Percentiles rank a stretch among this genome's conserved stretches.
These are phyloP conservation scores for Hirtodrosophila alboralis DNA, from an alignment of 2,888 invertebrate genomes.

Conservation along the genomic window DNA sequence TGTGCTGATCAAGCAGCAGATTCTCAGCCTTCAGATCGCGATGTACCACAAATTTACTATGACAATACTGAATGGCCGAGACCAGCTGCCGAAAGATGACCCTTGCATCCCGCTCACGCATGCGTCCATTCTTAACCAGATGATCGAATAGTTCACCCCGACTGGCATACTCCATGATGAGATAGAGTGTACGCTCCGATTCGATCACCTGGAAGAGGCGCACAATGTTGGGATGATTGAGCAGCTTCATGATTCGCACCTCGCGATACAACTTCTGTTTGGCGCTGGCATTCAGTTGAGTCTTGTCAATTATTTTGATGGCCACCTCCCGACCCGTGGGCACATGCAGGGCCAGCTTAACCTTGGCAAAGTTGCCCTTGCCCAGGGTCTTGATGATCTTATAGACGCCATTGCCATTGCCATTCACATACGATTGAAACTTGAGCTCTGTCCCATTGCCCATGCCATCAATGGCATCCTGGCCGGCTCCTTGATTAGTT, in stretches of 20 bases:
- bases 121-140: constrained; percentile 97
- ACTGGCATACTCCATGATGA: constrained; percentile 99
- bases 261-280: constrained; percentile 97
- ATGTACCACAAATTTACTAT: constrained; percentile 90
- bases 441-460: constrained; percentile 49
- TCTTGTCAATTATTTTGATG: constrained; percentile 99
- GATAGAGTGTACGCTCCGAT: constrained; percentile 99
- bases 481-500: constrained; percentile 23
- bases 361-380: constrained; percentile 99
- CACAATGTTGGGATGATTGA: constrained; percentile 99
- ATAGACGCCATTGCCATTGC: constrained; percentile 95
- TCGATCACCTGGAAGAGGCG: constrained; percentile 99
- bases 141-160: constrained; percentile 99
- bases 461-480: constrained; percentile 58
- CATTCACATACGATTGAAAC: constrained; percentile 60
- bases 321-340: constrained; percentile 99
- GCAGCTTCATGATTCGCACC: constrained; percentile 98
- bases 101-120: constrained; percentile 98
- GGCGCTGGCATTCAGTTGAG: constrained; percentile 98
- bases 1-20: constrained; percentile 98
- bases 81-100: constrained; percentile 99
- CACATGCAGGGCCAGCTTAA: constrained; percentile 99
- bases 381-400: constrained; percentile 99
- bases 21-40: constrained; percentile 97
- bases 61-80: constrained; percentile 99